Base-by-base conservation (phyloP, 1,140 invertebrate genomes). In the Drosophila repletoides region DNA sequence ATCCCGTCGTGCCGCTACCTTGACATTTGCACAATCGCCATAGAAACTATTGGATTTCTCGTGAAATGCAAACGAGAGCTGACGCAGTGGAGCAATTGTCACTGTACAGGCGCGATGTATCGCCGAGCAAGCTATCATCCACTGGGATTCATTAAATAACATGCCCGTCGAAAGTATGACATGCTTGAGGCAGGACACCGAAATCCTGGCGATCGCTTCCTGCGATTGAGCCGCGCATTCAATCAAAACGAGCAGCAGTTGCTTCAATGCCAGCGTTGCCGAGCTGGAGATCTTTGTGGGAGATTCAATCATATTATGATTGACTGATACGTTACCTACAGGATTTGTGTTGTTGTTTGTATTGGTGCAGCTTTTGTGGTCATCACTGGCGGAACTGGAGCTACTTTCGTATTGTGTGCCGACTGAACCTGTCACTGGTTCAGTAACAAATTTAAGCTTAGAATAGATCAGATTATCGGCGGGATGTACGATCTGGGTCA, bases 101-200 rank as follows among this genome's bases (percentile, higher is more conserved):
- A 97, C 94, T 5, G 95, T 94, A 67, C 95, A 95, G 12, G 96
- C 95, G 70, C 94, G 92, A 79, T 96, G 95, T 38, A 98, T 93
- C 26, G 94, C 94, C 10, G 93, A 93, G 40, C 95, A 95, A 38
- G 95, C 93, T 6, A 97, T 94, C 88, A 95, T 93, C 97, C 97
- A 98, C 91, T 97, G 95, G 15, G 94, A 92, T 12, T 94, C 91
- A 2, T 95, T 95, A 38, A 98, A 92, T 6, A 95, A 91, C 65
- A 95, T 94, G n/a, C 96, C 95, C 33, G 94, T 95, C 70, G 94
- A 96, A 58, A 97, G 91, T 51, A 97, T 93, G 4, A 97, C 93
- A 89, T 98, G 97, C 74, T 97, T 94, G 38, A 98, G 94, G 89
- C 97, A 98, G 24, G 97, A 97, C 76, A 97, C 97, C n/a, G 97